A percentile compares a stretch with the other conserved stretches of the same genome.
Evolutionary conservation across 2,113 vertebrate genomes (phyloP).

Genomic region (Setophaga kirtlandii): DNA sequence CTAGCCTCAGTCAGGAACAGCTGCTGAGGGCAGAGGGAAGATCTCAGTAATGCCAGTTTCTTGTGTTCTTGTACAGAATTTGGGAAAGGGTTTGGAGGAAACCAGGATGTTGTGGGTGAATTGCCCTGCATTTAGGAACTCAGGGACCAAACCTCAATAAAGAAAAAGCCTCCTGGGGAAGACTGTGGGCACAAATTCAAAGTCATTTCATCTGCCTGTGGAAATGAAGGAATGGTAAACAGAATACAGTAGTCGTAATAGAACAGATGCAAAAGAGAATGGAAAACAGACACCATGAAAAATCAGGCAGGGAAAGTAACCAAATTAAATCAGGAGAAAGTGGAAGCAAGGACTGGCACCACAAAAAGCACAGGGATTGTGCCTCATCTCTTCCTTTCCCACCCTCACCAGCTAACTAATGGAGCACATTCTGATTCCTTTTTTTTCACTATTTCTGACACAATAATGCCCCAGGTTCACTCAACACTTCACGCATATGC

Average conservation of each 20-base stretch:
- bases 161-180: background rate
- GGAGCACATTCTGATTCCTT: background rate
- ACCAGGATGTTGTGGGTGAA: background rate
- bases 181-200: background rate
- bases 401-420: background rate
- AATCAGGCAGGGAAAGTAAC: background rate
- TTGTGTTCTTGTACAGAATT: background rate
- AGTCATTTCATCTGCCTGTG: background rate
- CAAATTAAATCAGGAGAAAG: background rate
- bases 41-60: background rate
- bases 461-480: background rate
- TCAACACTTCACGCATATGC: background rate
- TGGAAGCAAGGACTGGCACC: background rate
- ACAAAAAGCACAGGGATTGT: background rate
- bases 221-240: background rate
- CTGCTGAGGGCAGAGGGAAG: background rate
- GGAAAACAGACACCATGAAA: background rate
- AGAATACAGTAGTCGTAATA: background rate
- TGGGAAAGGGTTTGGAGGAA: background rate
- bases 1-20: background rate
- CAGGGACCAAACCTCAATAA: background rate
- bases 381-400: background rate
- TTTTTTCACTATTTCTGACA: background rate
- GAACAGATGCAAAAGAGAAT: background rate
- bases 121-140: background rate